A percentile compares a stretch with the other conserved stretches of the same genome.
Conservation (phyloP, 37 sponge, comb jelly and placozoan genomes). For the Halisarca cf. caerulea region DNA sequence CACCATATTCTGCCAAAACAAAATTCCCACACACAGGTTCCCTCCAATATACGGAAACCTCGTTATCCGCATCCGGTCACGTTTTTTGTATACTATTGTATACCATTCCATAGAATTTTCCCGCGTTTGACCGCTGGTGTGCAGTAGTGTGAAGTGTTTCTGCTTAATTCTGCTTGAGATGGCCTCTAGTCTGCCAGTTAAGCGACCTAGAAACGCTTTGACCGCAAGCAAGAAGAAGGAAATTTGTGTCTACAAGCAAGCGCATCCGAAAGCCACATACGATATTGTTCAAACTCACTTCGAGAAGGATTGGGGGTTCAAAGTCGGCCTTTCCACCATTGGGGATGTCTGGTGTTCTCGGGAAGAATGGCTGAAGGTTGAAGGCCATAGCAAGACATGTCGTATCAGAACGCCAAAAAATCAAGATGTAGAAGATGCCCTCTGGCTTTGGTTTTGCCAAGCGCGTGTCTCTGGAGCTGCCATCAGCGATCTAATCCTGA, state of each 20-base stretch:
- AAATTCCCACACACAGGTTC: not conserved
- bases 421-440: constrained; percentile 7
- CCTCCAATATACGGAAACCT: constrained; percentile 27
- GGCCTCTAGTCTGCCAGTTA: constrained; percentile 14
- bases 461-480: not conserved
- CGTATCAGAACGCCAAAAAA: constrained; percentile 1
- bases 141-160: constrained; percentile 8
- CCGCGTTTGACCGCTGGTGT: constrained; percentile 6
- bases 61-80: constrained; percentile 24
- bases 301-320: constrained; percentile 20
- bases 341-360: constrained; percentile 14
- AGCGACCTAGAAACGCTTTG: constrained; percentile 13
- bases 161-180: not conserved
- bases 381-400: constrained; percentile 13
- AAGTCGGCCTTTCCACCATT: not conserved
- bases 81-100: constrained; percentile 22
- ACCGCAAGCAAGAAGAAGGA: constrained; percentile 14
- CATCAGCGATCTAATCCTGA: constrained; percentile 3
- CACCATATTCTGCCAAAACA: constrained; percentile 16
- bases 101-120: constrained; percentile 24
- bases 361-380: constrained; percentile 19
- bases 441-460: constrained; percentile 23
- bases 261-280: constrained; percentile 17
- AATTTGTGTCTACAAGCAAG: constrained; percentile 20
- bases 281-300: constrained; percentile 13